Conservation (phyloP, 2,888 invertebrate species). For the Eupithecia subfuscata region DNA sequence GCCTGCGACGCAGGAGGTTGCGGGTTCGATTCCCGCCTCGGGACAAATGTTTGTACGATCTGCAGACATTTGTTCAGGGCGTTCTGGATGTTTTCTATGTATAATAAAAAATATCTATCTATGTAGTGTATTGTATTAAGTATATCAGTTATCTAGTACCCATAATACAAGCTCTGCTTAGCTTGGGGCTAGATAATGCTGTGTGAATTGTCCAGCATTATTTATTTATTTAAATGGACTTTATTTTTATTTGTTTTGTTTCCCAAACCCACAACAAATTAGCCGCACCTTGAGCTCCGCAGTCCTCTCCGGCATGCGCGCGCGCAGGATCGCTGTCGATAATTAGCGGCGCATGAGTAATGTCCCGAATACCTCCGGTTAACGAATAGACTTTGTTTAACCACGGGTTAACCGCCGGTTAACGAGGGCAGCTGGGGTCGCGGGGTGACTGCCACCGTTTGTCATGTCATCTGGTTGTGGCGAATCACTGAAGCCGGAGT, state of each 20-base stretch:
- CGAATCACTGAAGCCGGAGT: background rate
- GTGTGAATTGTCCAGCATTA: no score
- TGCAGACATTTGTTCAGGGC: no score
- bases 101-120: no score
- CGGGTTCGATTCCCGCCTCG: no score
- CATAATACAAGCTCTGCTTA: no score
- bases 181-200: no score
- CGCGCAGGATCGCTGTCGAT: slow-evolving; percentile 53
- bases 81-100: no score
- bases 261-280: background rate
- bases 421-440: slow-evolving; percentile 69
- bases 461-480: slow-evolving; percentile 1
- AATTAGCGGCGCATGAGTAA: slow-evolving; percentile 75
- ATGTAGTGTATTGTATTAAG: no score
- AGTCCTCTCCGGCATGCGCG: slow-evolving; percentile 46
- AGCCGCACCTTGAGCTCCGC: slow-evolving; percentile 17
- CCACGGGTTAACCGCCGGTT: slow-evolving; percentile 74
- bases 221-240: no score
- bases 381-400: slow-evolving; percentile 55
- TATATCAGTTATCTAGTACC: no score
- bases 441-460: slow-evolving; percentile 29
- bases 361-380: slow-evolving; percentile 60
- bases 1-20: no score
- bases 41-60: no score
- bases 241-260: background rate